Conservation (phyloP, 2,888 invertebrate species). For the Entomobrya proxima region DNA sequence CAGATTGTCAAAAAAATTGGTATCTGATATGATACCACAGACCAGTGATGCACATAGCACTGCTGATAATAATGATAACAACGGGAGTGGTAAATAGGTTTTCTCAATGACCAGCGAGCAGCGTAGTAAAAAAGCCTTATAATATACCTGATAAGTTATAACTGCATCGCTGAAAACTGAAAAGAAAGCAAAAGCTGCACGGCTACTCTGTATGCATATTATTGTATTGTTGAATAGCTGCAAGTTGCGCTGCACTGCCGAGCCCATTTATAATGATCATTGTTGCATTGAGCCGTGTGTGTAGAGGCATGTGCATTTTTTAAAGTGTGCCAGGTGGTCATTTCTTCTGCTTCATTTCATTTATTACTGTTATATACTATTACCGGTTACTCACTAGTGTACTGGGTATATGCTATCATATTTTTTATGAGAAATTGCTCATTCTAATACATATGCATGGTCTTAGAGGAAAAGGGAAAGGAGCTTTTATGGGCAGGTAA, state of each 20-base stretch:
- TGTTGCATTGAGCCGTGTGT: neutral
- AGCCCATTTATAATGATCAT: constrained; percentile 24
- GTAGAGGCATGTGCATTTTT: constrained; percentile 52
- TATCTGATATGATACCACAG: neutral
- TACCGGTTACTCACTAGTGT: constrained; percentile 17
- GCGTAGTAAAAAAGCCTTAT: too few species aligned
- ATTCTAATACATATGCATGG: neutral
- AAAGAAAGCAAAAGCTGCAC: constrained; percentile 52
- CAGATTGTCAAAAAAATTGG: neutral
- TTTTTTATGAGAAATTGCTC: neutral
- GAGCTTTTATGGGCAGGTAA: constrained; percentile 7
- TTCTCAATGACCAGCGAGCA: too few species aligned
- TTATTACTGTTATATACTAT: constrained; percentile 11
- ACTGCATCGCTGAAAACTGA: neutral
- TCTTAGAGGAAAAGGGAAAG: neutral
- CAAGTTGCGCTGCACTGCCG: neutral
- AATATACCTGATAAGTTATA: too few species aligned
- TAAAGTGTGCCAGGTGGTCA: constrained; percentile 64
- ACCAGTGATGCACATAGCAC: neutral
- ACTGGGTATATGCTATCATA: neutral
- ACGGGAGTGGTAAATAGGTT: too few species aligned
- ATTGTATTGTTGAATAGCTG: constrained; percentile 20
- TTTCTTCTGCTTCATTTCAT: constrained; percentile 45
- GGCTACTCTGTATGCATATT: neutral
- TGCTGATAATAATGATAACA: neutral